Conservation (phyloP, 64 coral and sea anemone genomes). For the Hydrozoanthus tunicans region DNA sequence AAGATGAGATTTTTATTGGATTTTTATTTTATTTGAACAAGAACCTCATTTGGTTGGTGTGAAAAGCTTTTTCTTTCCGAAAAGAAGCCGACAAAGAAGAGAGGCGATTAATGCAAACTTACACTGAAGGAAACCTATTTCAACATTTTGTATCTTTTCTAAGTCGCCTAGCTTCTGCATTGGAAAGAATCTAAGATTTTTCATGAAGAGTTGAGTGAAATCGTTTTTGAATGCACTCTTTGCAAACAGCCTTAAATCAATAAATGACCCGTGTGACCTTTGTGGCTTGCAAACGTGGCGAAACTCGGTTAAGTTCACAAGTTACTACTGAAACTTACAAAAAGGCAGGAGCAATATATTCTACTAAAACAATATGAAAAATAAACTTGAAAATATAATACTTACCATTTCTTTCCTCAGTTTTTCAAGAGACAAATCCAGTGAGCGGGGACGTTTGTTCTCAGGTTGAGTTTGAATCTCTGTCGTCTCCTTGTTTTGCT, state of each 20-base stretch:
- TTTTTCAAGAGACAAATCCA: constrained; percentile 48
- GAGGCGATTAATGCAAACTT: constrained; percentile 10
- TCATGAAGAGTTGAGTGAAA: neutral
- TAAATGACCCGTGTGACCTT: neutral
- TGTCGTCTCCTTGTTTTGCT: neutral
- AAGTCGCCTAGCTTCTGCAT: neutral
- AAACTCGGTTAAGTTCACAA: neutral
- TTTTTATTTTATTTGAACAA: neutral
- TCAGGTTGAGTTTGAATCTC: neutral
- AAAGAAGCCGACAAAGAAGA: constrained; percentile 28
- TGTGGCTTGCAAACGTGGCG: constrained; percentile 4
- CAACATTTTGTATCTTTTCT: neutral
- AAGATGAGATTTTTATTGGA: neutral
- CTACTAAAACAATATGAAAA: neutral
- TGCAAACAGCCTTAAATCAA: neutral
- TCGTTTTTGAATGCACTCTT: neutral
- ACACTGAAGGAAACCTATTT: neutral
- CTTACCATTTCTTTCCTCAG: constrained; percentile 52
- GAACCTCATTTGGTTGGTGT: neutral
- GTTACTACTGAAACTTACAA: constrained; percentile 13
- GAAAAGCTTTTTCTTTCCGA: neutral
- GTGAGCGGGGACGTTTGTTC: constrained; percentile 18
- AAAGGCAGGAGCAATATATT: neutral
- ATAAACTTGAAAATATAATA: neutral
- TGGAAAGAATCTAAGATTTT: neutral